Evolutionary conservation across 2,797 vertebrate species (phyloP), one percentile per base, ranked within the genome.

Genomic region (Pelochelys cantorii): DNA sequence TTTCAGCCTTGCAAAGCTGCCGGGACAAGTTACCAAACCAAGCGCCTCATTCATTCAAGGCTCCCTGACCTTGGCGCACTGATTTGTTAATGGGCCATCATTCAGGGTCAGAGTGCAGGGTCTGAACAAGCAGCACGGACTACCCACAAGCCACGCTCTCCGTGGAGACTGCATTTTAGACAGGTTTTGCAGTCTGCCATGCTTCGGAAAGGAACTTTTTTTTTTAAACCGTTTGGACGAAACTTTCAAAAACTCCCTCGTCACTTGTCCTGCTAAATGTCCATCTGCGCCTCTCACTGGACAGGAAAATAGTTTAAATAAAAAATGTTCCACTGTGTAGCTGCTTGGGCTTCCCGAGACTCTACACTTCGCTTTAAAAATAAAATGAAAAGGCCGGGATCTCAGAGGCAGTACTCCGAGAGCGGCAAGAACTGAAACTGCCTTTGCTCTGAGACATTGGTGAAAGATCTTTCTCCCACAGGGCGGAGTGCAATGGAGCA

Each of bases 161-260:
- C 10, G 7, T 2, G 1, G 3, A 25, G 37, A 15, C 20, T 27
- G 14, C 7, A 15, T 48, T 25, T 42, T 14, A 75, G 71, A 13
- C 37, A 13, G 71, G 12, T 0, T 12, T 53, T 10, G 7, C 27
- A 5, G 5, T 1, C 2, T 22, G 42, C 12, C 42, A 17, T 75
- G 54, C n/a, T 29, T 27, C 15, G 1, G 25, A 60, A 14, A 60
- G 27, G 42, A 23, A 2, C 2, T 4, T 13, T 27, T 48, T 55
- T 4, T 10, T 42, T 42, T 42, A 42, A 5, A 5, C 1, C 3
- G 6, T 80, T 4, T 6, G 80, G 12, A 55, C 11, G 29, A 54
- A 79, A 25, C 37, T 59, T 42, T 48, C 37, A 27, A 18, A 18
- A 37, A 3, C 29, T 7, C 56, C 1, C 34, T 9, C 0, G 11